Evolutionary conservation across 2,888 invertebrate species (phyloP), one percentile per base, ranked within the genome.

Genomic region (Parasteatoda lunata): DNA sequence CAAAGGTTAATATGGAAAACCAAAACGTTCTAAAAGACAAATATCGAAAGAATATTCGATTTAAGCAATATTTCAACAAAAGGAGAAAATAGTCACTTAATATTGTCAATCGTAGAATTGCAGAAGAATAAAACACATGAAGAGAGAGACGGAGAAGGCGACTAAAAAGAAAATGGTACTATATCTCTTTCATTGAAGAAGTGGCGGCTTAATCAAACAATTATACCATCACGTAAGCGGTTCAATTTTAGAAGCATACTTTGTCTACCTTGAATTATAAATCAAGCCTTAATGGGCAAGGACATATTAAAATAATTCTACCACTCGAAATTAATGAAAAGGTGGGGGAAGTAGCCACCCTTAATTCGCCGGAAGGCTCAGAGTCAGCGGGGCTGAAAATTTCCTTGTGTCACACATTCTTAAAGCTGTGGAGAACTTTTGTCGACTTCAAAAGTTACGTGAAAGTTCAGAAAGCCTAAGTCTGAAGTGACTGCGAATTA

Each of bases 401-500:
- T 79, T 79, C 52, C 71, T 9, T 59, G 48, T 48, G 47, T 48
- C n/a, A n/a, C 66, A 11, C 68, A 30, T 11, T 11, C 9, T 15
- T 68, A 9, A 4, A 30, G 6, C 11, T 9, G 47, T 15, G 9
- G 30, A 45, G 66, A 80, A 80, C 80, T 80, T 73, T 51, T 80
- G 79, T 71, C 71, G 71, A 59, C 73, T 59, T n/a, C 9, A n/a
- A 59, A 59, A 59, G n/a, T 9, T 59, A 8, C 13, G 11, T n/a
- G 11, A 68, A 66, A 68, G 8, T 68, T 30, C 66, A 13, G 66
- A 68, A 68, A 68, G 8, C 9, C 15, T 15, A 69, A 13, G 13
- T 59, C 48, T 47, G 54, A 45, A 52, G 77, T 68, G 73, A 73
- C 77, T 66, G 73, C 54, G 49, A 78, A 84, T 84, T 84, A 84